Conservation (phyloP, 1,140 invertebrate species). For the Cyphomyrmex costatus region DNA sequence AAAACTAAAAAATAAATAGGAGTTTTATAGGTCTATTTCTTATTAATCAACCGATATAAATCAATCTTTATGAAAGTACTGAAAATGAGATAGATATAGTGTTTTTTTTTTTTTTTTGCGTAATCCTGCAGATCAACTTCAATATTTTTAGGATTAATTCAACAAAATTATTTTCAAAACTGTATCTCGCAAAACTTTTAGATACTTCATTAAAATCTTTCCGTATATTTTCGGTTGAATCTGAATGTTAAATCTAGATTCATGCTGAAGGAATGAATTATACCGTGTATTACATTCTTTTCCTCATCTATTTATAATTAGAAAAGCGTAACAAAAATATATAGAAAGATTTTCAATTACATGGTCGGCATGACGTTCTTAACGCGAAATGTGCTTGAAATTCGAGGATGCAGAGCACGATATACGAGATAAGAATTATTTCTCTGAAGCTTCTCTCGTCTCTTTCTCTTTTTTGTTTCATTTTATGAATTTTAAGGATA, state of each 20-base stretch:
- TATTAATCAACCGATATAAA: no score
- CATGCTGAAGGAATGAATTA: not conserved
- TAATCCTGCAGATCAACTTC: no score
- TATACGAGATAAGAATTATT: not conserved
- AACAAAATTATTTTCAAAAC: no score
- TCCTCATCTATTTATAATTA: not conserved
- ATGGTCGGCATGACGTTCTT: not conserved
- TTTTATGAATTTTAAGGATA: not conserved
- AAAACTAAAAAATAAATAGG: no score
- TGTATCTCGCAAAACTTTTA: no score
- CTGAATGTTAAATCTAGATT: not conserved
- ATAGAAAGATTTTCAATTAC: not conserved
- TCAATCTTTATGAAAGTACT: no score
- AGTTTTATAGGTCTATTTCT: no score
- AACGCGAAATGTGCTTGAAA: not conserved
- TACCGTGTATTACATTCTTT: not conserved
- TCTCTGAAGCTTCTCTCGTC: not conserved
- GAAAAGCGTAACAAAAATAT: not conserved
- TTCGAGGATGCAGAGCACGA: not conserved
- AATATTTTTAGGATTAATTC: no score
- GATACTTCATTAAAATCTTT: no score
- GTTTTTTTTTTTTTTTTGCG: no score
- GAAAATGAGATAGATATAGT: no score
- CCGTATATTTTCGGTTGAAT: not conserved
- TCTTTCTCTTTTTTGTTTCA: not conserved